Conservation (phyloP, 1,140 invertebrate species). For the Anthonomus grandis region DNA sequence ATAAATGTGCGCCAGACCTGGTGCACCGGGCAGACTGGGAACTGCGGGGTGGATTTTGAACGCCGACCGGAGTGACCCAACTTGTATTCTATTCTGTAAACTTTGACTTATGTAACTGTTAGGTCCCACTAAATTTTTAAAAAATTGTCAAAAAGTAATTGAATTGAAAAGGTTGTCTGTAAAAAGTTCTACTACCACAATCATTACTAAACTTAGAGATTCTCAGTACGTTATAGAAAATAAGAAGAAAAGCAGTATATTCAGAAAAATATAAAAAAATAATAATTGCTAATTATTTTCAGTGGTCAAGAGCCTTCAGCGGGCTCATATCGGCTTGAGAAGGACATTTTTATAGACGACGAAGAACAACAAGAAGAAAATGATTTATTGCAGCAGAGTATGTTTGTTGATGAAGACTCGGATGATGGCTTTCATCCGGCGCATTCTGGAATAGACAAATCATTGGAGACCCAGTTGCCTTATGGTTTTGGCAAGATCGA, state of each 20-base stretch:
- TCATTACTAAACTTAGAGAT: not conserved
- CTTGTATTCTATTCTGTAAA: too few relatives aligned
- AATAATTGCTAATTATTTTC: not conserved
- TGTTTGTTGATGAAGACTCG: conserved; percentile 29
- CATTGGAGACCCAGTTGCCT: too few relatives aligned
- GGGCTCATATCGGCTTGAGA: conserved; percentile 13
- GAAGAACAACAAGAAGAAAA: conserved; percentile 26
- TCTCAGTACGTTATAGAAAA: not conserved
- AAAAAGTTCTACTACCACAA: too few relatives aligned
- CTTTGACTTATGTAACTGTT: too few relatives aligned
- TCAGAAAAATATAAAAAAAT: too few relatives aligned
- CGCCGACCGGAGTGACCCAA: too few relatives aligned
- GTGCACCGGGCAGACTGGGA: too few relatives aligned
- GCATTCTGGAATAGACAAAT: not conserved
- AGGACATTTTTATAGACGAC: conserved; percentile 24
- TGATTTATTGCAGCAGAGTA: conserved; percentile 30
- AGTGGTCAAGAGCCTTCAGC: not conserved
- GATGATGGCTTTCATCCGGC: conserved; percentile 28
- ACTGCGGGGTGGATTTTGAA: too few relatives aligned
- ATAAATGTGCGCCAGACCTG: too few relatives aligned
- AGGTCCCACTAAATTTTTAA: too few relatives aligned
- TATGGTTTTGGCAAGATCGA: not conserved
- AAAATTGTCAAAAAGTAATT: too few relatives aligned
- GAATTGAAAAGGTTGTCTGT: too few relatives aligned
- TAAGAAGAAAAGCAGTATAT: not conserved